phyloP scores from a whole-genome alignment of 2,888 invertebrate species.

The Hemicrepidius hirtus region DNA sequence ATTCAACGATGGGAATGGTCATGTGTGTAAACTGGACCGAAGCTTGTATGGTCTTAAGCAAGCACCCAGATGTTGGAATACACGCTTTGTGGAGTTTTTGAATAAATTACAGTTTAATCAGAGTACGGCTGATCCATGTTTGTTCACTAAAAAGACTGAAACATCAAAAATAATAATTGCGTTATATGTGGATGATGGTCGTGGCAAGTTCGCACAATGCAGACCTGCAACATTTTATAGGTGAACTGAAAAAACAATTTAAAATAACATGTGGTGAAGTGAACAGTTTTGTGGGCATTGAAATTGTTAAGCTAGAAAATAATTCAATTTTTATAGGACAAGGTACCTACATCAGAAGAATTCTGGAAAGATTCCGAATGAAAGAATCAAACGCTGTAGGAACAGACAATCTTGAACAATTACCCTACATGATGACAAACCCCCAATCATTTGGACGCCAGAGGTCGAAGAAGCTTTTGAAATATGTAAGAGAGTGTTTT shows the following conservation, averaged over 20 bases:
- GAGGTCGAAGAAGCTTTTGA: neutral
- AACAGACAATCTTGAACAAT: neutral
- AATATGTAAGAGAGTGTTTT: neutral
- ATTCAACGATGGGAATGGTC: slow-evolving; percentile 57
- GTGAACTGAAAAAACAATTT: too few species aligned
- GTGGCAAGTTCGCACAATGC: too few species aligned
- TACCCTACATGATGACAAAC: neutral
- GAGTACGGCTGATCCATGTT: slow-evolving; percentile 60
- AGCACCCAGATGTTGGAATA: slow-evolving; percentile 64
- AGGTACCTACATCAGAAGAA: too few species aligned
- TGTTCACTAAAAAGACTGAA: slow-evolving; percentile 54
- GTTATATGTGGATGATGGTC: slow-evolving; percentile 63
- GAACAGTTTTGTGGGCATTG: too few species aligned
- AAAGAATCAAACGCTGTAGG: neutral
- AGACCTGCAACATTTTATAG: too few species aligned
- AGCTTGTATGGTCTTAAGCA: slow-evolving; percentile 67
- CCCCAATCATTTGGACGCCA: neutral
- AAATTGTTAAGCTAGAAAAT: too few species aligned
- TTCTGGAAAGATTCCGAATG: too few species aligned
- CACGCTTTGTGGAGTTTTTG: slow-evolving; percentile 58
- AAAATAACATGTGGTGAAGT: too few species aligned
- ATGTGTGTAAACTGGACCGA: slow-evolving; percentile 62
- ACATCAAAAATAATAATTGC: slow-evolving; percentile 58
- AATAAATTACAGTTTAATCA: too few species aligned
- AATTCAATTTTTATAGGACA: too few species aligned